These are phyloP conservation scores for Dermochelys coriacea DNA, from an alignment of 2,797 vertebrate species.

Conservation along the genomic window DNA sequence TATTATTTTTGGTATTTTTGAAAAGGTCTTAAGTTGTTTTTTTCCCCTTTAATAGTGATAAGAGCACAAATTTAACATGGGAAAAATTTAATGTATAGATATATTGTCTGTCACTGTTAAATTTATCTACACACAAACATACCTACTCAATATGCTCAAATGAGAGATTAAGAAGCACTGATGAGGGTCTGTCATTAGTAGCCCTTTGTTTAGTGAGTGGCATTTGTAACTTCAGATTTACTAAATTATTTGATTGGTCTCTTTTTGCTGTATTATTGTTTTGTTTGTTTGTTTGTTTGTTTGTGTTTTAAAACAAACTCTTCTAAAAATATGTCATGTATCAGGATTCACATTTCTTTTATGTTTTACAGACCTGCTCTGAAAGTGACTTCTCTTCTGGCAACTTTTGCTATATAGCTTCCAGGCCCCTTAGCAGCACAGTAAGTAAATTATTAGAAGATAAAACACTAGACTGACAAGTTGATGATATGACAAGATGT, in stretches of 20 bases:
- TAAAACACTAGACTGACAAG: not conserved
- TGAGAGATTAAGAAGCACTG: not conserved
- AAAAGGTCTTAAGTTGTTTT: not conserved
- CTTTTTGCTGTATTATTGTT: not conserved
- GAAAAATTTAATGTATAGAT: not conserved
- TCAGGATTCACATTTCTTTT: not conserved
- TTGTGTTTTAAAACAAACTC: not conserved
- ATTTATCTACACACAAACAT: not conserved
- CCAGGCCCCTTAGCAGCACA: not conserved
- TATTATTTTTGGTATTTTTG: not conserved
- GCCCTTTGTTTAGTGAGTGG: not conserved
- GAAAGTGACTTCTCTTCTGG: constrained; percentile 84
- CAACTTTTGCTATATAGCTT: constrained; percentile 80
- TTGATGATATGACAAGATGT: not conserved
- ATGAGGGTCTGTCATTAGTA: not conserved
- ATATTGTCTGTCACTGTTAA: not conserved
- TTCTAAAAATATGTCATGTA: not conserved
- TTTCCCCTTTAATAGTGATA: not conserved
- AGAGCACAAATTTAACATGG: not conserved
- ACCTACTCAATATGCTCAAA: not conserved
- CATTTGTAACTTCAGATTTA: not conserved
- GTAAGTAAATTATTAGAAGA: not conserved
- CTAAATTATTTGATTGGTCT: not conserved
- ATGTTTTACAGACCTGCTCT: constrained; percentile 81
- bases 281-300: not conserved